These are phyloP conservation scores for Aphelocoma californica DNA, from an alignment of 2,797 vertebrate genomes.

Conservation along the genomic window DNA sequence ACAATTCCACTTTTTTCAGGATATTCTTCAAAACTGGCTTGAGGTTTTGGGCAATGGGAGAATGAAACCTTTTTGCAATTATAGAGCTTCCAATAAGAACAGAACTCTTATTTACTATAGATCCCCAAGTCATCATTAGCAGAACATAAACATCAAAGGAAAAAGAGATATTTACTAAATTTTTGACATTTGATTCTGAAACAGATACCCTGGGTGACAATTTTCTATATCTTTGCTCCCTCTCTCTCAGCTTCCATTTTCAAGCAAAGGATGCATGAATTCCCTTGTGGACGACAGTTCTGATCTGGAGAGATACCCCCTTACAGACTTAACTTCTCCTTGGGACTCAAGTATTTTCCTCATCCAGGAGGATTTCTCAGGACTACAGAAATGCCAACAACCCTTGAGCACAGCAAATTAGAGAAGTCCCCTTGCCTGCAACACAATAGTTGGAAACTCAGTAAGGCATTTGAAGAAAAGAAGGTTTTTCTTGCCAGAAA, in stretches of 20 bases:
- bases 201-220: background rate
- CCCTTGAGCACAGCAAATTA: background rate
- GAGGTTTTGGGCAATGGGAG: background rate
- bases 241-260: background rate
- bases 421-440: background rate
- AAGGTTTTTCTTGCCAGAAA: background rate
- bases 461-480: background rate
- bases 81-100: background rate
- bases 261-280: background rate
- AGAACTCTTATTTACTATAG: background rate
- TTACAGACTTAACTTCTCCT: background rate
- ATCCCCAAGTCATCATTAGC: background rate
- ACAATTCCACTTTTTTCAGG: background rate
- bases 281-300: background rate
- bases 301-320: accelerated
- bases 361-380: background rate
- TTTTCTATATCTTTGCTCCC: background rate
- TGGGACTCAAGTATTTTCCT: background rate
- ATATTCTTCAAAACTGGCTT: accelerated
- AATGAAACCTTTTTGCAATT: background rate
- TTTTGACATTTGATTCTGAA: background rate
- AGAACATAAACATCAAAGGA: background rate
- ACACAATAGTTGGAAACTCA: background rate
- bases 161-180: background rate
- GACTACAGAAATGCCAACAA: background rate